phyloP scores from a whole-genome alignment of 2,797 vertebrate species.

The Peromyscus eremicus region DNA sequence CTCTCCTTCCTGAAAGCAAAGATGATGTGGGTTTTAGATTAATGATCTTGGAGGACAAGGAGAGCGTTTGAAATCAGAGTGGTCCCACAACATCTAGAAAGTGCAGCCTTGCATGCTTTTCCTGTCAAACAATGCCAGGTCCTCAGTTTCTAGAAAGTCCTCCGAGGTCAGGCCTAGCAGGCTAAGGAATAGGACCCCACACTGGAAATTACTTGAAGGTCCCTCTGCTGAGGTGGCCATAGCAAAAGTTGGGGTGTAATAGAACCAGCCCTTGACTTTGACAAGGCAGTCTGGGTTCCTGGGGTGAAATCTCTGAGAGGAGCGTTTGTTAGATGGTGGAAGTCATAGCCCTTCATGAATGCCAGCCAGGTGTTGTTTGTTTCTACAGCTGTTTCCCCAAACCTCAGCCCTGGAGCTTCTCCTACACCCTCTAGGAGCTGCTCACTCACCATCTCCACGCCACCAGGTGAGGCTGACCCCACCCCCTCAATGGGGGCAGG shows the following conservation, averaged over 20 bases:
- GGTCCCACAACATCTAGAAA: neutral
- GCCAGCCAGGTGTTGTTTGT: constrained; percentile 32
- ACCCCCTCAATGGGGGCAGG: neutral
- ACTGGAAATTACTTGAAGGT: neutral
- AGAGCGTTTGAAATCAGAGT: neutral
- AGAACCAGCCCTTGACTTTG: neutral
- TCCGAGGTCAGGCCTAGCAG: neutral
- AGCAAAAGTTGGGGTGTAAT: neutral
- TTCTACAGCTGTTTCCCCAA: constrained; percentile 89
- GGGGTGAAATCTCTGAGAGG: neutral
- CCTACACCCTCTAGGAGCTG: constrained; percentile 90
- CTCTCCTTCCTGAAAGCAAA: constrained; percentile 10
- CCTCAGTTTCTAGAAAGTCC: constrained; percentile 42
- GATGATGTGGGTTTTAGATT: neutral
- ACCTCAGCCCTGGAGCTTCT: constrained; percentile 91
- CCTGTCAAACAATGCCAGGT: neutral
- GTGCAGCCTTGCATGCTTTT: neutral
- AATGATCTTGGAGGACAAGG: neutral
- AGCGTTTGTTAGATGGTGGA: neutral
- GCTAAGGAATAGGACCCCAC: neutral
- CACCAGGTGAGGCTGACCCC: constrained; percentile 86
- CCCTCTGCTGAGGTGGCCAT: neutral
- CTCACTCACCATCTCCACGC: constrained; percentile 88
- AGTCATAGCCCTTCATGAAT: neutral
- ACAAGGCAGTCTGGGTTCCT: neutral